Percentiles rank a stretch among this genome's conserved stretches.
Conservation (phyloP, 1,140 invertebrate species). For the Choristoneura fumiferana region DNA sequence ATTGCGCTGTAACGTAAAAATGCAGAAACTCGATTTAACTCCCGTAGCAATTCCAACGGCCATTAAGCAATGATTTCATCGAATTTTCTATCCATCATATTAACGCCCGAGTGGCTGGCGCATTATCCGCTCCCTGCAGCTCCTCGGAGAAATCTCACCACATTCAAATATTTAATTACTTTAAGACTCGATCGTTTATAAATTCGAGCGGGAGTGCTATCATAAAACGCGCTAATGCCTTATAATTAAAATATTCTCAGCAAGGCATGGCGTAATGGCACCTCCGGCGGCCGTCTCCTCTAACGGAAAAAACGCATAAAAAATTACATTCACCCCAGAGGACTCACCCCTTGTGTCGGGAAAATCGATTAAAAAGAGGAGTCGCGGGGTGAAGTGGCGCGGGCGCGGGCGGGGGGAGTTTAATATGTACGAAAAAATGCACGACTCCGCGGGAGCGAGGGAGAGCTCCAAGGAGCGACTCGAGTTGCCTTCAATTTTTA, state of each 20-base stretch:
- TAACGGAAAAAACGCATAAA: constrained; percentile 78
- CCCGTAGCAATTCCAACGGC: constrained; percentile 60
- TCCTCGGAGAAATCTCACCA: constrained; percentile 75
- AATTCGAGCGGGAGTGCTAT: constrained; percentile 73
- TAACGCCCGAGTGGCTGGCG: constrained; percentile 50
- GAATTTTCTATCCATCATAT: constrained; percentile 75
- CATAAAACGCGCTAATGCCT: constrained; percentile 77
- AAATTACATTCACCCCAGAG: constrained; percentile 80
- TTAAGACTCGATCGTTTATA: constrained; percentile 74
- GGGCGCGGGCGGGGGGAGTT: constrained; percentile 57
- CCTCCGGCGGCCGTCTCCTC: constrained; percentile 71
- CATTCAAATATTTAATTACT: constrained; percentile 79
- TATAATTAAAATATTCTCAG: constrained; percentile 80
- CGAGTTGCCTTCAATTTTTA: constrained; percentile 75
- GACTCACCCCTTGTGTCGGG: constrained; percentile 76
- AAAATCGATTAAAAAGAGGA: constrained; percentile 79
- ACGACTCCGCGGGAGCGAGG: constrained; percentile 70
- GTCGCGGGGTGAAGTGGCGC: constrained; percentile 56
- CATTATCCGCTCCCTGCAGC: constrained; percentile 60
- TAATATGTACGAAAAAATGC: constrained; percentile 79
- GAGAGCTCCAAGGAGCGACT: constrained; percentile 60
- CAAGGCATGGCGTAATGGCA: constrained; percentile 79
- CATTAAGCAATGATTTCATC: constrained; percentile 74
- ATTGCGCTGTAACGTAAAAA: constrained; percentile 33
- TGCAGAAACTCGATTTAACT: constrained; percentile 38